Conservation (phyloP, 2,113 vertebrate species). For the Ondatra zibethicus region DNA sequence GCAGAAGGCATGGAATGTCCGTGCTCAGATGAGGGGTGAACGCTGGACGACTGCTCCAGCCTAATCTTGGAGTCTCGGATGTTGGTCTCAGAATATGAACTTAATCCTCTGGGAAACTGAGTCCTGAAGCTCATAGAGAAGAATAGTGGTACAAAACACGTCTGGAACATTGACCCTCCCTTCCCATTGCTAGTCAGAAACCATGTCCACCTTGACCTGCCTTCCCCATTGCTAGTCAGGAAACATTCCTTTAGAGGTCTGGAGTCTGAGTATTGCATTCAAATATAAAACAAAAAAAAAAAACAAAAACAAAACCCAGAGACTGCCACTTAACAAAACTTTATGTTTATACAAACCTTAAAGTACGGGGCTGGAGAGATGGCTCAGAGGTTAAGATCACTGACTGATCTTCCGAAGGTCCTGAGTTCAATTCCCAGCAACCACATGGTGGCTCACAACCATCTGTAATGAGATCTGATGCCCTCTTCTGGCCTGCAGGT, state of each 20-base stretch:
- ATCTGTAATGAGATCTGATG: too few species aligned
- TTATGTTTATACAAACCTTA: not conserved
- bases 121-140: not conserved
- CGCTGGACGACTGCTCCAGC: not conserved
- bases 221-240: not conserved
- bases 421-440: too few species aligned
- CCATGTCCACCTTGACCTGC: not conserved
- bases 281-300: not conserved
- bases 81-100: not conserved
- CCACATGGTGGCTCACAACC: too few species aligned
- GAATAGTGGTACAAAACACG: not conserved
- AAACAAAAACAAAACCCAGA: not conserved
- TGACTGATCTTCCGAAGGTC: too few species aligned
- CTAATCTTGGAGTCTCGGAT: not conserved
- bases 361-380: too few species aligned
- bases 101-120: not conserved
- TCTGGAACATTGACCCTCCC: not conserved
- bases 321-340: not conserved
- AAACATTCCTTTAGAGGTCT: not conserved
- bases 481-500: too few species aligned
- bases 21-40: not conserved
- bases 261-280: not conserved
- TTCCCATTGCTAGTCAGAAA: not conserved
- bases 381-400: too few species aligned
- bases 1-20: not conserved